Conservation (phyloP, 2,113 vertebrate genomes). For the Dunckerocampus dactyliophorus region DNA sequence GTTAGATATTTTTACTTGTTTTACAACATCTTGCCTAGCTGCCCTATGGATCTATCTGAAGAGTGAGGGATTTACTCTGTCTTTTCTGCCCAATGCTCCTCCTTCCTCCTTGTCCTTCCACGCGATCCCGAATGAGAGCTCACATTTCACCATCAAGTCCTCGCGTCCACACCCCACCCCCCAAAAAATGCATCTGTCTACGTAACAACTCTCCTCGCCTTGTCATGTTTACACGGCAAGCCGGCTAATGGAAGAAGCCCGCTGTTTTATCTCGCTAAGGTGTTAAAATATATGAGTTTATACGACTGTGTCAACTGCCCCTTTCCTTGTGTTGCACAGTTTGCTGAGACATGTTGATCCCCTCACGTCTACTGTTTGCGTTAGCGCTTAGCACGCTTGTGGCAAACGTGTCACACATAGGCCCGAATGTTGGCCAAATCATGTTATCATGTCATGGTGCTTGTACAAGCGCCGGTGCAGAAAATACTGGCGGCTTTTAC, state of each 20-base stretch:
- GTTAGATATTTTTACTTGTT: too few relatives aligned
- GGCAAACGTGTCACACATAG: slow-evolving; percentile 14
- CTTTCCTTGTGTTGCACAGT: slow-evolving; percentile 27
- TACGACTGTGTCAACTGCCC: too few relatives aligned
- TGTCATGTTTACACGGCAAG: slow-evolving; percentile 34
- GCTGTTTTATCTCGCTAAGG: not conserved
- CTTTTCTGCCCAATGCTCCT: slow-evolving; percentile 28
- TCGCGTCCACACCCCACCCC: slow-evolving; percentile 5
- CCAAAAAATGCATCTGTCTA: slow-evolving; percentile 36
- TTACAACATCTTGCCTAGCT: too few relatives aligned
- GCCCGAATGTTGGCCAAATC: not conserved
- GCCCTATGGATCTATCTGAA: not conserved
- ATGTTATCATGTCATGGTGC: not conserved
- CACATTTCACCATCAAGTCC: slow-evolving; percentile 38
- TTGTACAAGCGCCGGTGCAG: not conserved
- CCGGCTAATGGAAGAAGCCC: slow-evolving; percentile 2
- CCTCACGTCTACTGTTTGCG: slow-evolving; percentile 39
- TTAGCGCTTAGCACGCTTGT: slow-evolving; percentile 29
- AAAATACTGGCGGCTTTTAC: not conserved
- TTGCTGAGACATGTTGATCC: slow-evolving; percentile 36
- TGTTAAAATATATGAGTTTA: not conserved
- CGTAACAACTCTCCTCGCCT: slow-evolving; percentile 27
- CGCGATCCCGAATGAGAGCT: slow-evolving; percentile 26
- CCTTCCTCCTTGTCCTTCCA: slow-evolving; percentile 6
- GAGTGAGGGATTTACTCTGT: slow-evolving; percentile 26